Base-by-base conservation (phyloP, 2,888 invertebrate genomes). In the Axea sp. region DNA sequence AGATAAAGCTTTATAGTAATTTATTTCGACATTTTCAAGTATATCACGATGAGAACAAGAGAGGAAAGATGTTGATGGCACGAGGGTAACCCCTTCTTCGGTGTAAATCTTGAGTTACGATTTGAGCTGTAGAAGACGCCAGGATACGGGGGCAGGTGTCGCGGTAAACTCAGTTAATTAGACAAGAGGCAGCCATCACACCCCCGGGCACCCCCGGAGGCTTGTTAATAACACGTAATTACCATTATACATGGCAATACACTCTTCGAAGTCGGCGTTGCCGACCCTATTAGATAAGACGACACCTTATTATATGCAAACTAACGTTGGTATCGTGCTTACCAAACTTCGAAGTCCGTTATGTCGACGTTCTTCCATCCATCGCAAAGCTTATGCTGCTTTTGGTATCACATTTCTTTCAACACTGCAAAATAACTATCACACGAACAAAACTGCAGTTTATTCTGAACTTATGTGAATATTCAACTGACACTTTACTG, bases 181-280 rank as follows among this genome's bases (percentile, higher is more conserved):
- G 87, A 87, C 87, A 87, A 87, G 86, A 87, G 85, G 83, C 85
- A 87, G 86, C 85, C 86, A 83, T 85, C 87, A 74, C 73, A 71
- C 75, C 68, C 75, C 75, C 78, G 71, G 64, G 77, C 81, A 78
- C 80, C 80, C 81, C 81, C 81, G 77, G 80, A 84, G 85, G 86
- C 87, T 87, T 87, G 87, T 87, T 87, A 87, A 87, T 87, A 87
- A 86, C 87, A 86, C 87, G 85, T 87, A 87, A 87, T 87, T 87
- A 86, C 86, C 85, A 85, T 87, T 87, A 87, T 87, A 87, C 86
- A 86, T 83, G 85, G 84, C 86, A 85, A 87, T 87, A 86, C 86
- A 86, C 86, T 87, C 86, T 86, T 87, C 84, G 84, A 81, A 80
- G 80, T 78, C 80, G 80, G 69, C 77, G 76, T 75, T 79, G 79